Evolutionary conservation across 2,113 vertebrate species (phyloP), one percentile per base, ranked within the genome.

Genomic region (Epinephelus fuscoguttatus): DNA sequence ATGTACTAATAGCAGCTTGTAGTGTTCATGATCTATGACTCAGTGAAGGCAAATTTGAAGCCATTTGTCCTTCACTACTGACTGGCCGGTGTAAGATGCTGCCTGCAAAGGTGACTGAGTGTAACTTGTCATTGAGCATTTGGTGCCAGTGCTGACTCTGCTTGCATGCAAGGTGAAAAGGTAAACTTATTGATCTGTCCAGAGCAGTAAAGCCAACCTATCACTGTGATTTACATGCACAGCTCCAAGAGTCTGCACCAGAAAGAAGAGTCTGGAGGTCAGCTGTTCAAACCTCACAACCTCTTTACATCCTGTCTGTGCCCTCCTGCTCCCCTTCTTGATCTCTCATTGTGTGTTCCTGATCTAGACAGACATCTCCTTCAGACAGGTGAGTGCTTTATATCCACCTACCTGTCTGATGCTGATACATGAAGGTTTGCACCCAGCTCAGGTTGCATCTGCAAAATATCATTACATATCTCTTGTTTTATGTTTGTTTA

Each of bases 91-190:
- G 18, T 25, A 42, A 55, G 21, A 69, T 37, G 61, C 25, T n/a
- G 52, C 62, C 74, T 74, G 74, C 40, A 59, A n/a, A 77, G 55
- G 27, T 68, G 67, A 70, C 9, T 59, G 70, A 74, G 33, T 40
- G 64, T 45, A 30, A 55, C 37, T 64, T 72, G 45, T 60, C 60
- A 21, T 27, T 23, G 49, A 53, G 40, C 19, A 27, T 63, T 60
- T 70, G 63, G 49, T 69, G 79, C 69, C 61, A 72, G 0, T 49
- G 73, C 81, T 85, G 78, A 85, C 56, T 72, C 63, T 81, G 69
- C 70, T 49, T 17, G 56, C 37, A 25, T 78, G 53, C 56, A 68
- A 73, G 62, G 75, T 74, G 69, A 45, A 21, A 67, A 74, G 30
- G 13, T 66, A 83, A 27, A 62, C 80, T 59, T 12, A 30, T 30